A percentile compares a stretch with the other conserved stretches of the same genome.
Evolutionary conservation across 2,113 vertebrate species (phyloP).

Genomic region (Garra rufa): DNA sequence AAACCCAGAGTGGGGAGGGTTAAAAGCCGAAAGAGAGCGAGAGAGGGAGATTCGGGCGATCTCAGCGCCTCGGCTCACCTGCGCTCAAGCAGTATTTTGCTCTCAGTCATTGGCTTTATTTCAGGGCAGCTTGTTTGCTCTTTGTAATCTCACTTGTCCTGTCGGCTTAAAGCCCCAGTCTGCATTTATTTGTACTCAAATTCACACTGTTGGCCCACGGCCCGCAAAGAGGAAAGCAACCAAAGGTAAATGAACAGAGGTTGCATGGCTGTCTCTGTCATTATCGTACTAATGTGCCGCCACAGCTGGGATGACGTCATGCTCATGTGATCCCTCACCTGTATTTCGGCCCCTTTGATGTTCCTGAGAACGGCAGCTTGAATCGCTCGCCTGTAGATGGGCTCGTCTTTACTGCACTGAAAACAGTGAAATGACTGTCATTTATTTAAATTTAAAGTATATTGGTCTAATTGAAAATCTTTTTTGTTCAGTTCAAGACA

Average conservation of each 20-base stretch:
- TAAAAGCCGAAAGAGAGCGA: conserved; percentile 88
- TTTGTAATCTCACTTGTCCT: conserved; percentile 24
- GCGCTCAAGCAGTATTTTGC: conserved; percentile 64
- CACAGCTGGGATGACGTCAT: background rate
- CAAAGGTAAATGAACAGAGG: conserved; percentile 33
- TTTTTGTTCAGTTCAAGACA: background rate
- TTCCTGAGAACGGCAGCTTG: background rate
- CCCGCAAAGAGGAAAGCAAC: conserved; percentile 20
- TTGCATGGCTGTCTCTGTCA: conserved; percentile 35
- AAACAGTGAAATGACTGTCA: background rate
- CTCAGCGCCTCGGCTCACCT: conserved; percentile 42
- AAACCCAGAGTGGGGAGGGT: conserved; percentile 85
- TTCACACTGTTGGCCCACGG: conserved; percentile 22
- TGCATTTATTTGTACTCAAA: conserved; percentile 32
- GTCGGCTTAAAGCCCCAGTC: background rate
- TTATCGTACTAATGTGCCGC: conserved; percentile 24
- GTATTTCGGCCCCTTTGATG: background rate
- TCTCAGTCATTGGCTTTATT: conserved; percentile 52
- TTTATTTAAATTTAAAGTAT: background rate
- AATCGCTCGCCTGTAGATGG: background rate
- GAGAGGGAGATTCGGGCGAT: conserved; percentile 81
- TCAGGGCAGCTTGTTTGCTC: conserved; percentile 47
- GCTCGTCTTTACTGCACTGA: background rate
- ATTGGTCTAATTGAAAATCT: background rate
- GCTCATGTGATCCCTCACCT: conserved; percentile 5